Percentiles rank a stretch among this genome's conserved stretches.
phyloP scores from a whole-genome alignment of 2,888 invertebrate species.

The Caenorhabditis zanzibari region DNA sequence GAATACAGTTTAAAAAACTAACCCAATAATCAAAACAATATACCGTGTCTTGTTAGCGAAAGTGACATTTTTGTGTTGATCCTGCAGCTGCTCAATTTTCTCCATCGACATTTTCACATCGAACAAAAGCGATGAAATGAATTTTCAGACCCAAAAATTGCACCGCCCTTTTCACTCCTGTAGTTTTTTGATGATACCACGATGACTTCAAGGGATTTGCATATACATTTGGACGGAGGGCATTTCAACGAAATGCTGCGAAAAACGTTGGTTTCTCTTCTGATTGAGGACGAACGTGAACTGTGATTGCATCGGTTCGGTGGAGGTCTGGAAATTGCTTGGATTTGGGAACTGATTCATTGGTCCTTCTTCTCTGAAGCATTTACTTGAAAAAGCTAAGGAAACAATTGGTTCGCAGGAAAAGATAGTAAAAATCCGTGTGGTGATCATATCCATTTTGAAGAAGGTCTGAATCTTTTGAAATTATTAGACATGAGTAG shows the following conservation, averaged over 20 bases:
- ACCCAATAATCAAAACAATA: slow-evolving; percentile 49
- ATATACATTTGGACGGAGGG: slow-evolving; percentile 28
- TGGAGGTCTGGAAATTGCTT: slow-evolving; percentile 11
- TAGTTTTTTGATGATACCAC: slow-evolving; percentile 45
- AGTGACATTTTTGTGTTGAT: slow-evolving; percentile 10
- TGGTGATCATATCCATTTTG: no score
- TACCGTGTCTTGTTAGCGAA: slow-evolving; percentile 47
- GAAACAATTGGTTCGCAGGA: no score
- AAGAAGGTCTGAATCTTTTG: no score
- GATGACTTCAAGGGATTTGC: slow-evolving; percentile 34
- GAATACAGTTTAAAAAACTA: background rate
- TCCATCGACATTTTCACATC: slow-evolving; percentile 30
- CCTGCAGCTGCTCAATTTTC: slow-evolving; percentile 11
- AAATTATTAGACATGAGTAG: no score
- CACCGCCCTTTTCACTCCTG: slow-evolving; percentile 1
- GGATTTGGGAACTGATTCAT: background rate
- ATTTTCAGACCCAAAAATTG: slow-evolving; percentile 14
- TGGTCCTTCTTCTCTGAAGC: no score
- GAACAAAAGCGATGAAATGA: slow-evolving; percentile 19
- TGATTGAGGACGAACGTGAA: slow-evolving; percentile 17
- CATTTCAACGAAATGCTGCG: slow-evolving; percentile 37
- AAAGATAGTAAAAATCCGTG: no score
- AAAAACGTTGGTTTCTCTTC: slow-evolving; percentile 30
- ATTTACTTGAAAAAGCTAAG: no score
- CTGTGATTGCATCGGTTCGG: slow-evolving; percentile 21